These are phyloP conservation scores for Sanderia malayensis DNA, from an alignment of 30 jellyfish, hydroid and myxozoan genomes.

Conservation along the genomic window DNA sequence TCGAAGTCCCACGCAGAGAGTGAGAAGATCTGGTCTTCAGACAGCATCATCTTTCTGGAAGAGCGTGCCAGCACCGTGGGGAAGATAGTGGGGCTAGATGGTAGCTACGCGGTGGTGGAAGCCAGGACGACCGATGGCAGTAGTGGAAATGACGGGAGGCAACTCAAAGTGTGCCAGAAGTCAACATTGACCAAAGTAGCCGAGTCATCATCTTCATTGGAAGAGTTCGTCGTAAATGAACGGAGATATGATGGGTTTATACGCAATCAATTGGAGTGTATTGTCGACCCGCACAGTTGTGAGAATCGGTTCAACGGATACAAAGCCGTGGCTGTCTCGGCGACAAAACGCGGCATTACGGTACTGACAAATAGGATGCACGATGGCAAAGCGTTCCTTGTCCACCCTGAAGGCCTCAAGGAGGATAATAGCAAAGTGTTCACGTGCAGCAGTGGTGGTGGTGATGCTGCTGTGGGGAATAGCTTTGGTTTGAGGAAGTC, in stretches of 20 bases:
- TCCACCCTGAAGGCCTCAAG: conserved; percentile 55
- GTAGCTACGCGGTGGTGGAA: conserved; percentile 46
- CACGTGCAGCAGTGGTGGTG: conserved; percentile 81
- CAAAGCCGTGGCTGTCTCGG: conserved; percentile 65
- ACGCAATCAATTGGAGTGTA: conserved; percentile 14
- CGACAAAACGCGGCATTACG: conserved; percentile 73
- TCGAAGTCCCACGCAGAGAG: not conserved
- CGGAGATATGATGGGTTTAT: conserved; percentile 37
- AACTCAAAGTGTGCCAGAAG: conserved; percentile 62
- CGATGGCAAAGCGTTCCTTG: conserved; percentile 70
- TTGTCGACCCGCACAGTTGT: conserved; percentile 43
- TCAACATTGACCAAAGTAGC: conserved; percentile 58
- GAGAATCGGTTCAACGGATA: conserved; percentile 27
- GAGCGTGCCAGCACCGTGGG: conserved; percentile 61
- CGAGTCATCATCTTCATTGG: not conserved
- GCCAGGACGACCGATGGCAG: conserved; percentile 2
- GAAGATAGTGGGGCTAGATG: conserved; percentile 43
- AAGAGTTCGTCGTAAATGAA: conserved; percentile 34
- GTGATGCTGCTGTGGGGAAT: too few relatives aligned
- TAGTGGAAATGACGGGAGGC: conserved; percentile 9
- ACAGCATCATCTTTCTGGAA: conserved; percentile 54
- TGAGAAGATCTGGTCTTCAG: conserved; percentile 56
- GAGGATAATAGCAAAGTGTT: conserved; percentile 74
- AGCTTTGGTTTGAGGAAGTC: too few relatives aligned
- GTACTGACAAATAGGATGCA: conserved; percentile 49